Percentiles rank a stretch among this genome's conserved stretches.
phyloP scores from a whole-genome alignment of 1,140 invertebrate genomes.

The Nephila pilipes region DNA sequence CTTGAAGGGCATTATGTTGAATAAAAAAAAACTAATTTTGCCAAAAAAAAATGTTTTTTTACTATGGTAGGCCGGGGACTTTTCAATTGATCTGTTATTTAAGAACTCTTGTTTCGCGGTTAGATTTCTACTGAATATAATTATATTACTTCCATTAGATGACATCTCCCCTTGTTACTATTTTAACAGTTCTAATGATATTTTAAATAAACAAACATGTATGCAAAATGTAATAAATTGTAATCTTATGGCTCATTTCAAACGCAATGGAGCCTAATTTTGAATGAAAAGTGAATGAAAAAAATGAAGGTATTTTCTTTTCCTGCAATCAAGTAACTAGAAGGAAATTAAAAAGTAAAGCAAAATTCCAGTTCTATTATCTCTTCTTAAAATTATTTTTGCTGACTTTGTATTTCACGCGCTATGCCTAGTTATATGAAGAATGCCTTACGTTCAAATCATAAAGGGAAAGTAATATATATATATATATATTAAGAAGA shows the following conservation, averaged over 20 bases:
- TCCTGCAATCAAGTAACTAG: not conserved
- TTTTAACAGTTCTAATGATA: too few relatives aligned
- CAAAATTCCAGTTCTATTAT: not conserved
- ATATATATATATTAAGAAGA: not conserved
- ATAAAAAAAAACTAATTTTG: too few relatives aligned
- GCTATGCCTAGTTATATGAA: not conserved
- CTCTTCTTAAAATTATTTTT: not conserved
- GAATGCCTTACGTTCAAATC: not conserved
- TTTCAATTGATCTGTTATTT: too few relatives aligned
- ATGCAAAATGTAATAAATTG: too few relatives aligned
- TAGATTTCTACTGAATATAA: too few relatives aligned
- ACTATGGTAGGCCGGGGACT: too few relatives aligned
- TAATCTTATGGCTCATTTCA: not conserved
- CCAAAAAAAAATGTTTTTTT: too few relatives aligned
- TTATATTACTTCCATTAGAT: too few relatives aligned
- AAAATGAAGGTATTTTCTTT: not conserved
- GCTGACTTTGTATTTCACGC: not conserved
- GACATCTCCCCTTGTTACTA: too few relatives aligned
- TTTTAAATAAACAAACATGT: too few relatives aligned
- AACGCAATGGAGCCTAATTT: not conserved
- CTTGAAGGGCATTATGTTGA: too few relatives aligned
- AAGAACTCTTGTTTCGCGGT: too few relatives aligned
- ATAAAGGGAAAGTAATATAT: not conserved
- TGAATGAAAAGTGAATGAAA: not conserved
- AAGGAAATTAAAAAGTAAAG: not conserved